Evolutionary conservation across 2,797 vertebrate species (phyloP).

Genomic region (Erethizon dorsatum): DNA sequence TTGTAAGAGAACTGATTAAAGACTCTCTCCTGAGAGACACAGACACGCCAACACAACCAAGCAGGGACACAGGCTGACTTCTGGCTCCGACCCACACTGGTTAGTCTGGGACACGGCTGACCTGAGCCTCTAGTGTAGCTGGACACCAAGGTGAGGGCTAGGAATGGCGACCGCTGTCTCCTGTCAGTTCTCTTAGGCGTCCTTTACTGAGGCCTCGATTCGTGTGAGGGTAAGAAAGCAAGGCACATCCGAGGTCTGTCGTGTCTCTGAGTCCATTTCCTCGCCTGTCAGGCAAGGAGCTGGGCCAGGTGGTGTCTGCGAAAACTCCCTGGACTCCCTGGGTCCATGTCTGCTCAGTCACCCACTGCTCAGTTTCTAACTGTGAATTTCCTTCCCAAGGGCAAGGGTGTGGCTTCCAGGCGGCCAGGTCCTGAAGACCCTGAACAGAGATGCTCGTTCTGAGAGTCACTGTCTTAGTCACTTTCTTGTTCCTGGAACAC

Average conservation of each 20-base stretch:
- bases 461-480: not conserved
- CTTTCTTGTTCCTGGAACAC: not conserved
- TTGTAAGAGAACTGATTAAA: not conserved
- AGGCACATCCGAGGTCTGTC: rapidly evolving
- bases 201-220: not conserved
- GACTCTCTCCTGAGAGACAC: not conserved
- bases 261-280: not conserved
- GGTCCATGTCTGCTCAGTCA: not conserved
- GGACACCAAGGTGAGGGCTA: not conserved
- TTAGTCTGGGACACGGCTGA: not conserved
- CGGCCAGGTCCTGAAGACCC: not conserved
- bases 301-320: rapidly evolving
- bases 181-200: not conserved
- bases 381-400: not conserved
- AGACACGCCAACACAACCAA: not conserved
- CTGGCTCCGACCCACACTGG: not conserved
- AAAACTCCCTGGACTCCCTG: not conserved
- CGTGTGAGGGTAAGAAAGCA: not conserved
- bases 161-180: rapidly evolving
- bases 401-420: not conserved
- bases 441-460: not conserved
- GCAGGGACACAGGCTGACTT: not conserved
- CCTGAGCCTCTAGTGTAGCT: not conserved
- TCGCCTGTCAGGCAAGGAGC: not conserved
- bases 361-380: not conserved